Evolutionary conservation across 2,888 invertebrate genomes (phyloP).

Genomic region (Drosophila setosimentum): DNA sequence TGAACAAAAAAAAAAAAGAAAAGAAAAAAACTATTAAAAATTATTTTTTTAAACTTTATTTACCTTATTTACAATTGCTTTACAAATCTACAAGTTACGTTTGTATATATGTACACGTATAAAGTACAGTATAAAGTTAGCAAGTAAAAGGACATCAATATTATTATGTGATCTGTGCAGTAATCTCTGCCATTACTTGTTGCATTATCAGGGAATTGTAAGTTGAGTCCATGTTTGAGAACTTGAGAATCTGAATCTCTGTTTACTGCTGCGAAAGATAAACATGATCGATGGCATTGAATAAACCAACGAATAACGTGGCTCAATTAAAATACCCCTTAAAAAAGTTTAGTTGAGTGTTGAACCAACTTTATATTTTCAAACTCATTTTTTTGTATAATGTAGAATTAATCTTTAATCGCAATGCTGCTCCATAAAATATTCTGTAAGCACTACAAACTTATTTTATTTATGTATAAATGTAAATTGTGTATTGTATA

Average conservation of each 20-base stretch:
- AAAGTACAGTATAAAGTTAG: neutral
- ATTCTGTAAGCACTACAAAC: neutral
- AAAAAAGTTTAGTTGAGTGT: neutral
- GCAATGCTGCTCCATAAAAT: neutral
- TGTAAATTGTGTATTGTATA: conserved; percentile 7
- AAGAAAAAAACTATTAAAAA: too few relatives aligned
- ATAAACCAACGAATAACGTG: neutral
- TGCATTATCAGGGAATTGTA: neutral
- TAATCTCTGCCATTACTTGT: neutral
- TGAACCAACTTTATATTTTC: neutral
- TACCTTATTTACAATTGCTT: neutral
- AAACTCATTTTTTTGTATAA: neutral
- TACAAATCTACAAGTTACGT: neutral
- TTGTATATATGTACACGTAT: neutral
- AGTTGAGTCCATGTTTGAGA: neutral
- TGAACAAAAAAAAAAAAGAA: too few relatives aligned
- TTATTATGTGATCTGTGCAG: neutral
- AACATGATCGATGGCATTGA: neutral
- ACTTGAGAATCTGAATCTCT: neutral
- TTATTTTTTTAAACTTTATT: neutral
- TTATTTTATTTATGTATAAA: neutral
- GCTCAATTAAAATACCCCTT: neutral
- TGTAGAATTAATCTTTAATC: neutral
- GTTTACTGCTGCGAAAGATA: neutral
- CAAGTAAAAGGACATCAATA: neutral